Base-by-base conservation (phyloP, 2,797 vertebrate genomes). In the Vipera latastei region DNA sequence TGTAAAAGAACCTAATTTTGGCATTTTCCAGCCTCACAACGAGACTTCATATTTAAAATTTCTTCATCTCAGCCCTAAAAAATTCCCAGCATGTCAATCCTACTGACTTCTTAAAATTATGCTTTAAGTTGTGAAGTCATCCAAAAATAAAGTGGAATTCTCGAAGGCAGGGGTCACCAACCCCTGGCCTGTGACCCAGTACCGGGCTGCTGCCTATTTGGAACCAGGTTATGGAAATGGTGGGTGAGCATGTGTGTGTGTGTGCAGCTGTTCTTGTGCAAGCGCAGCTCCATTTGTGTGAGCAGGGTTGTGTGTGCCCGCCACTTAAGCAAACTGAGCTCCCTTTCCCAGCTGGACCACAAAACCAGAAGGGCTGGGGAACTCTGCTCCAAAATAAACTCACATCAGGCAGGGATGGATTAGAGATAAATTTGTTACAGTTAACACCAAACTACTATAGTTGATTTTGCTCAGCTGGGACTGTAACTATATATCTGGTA, bases 321-420 rank as follows among this genome's bases (percentile, higher is more conserved):
- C 6, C 2, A 1, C n/a, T 32, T 69, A n/a, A 16, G 6, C n/a
- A 69, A 5, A 14, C 16, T 69, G 65, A 69, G n/a, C n/a, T 32
- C 26, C n/a, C 63, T 60, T 60, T 13, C 0, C 63, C n/a, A 0
- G 0, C 60, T 0, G 1, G n/a, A 7, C 65, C n/a, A 73, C 14
- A 73, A 32, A 69, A 2, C 65, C 2, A 7, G n/a, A 69, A 73
- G 18, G n/a, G 7, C 38, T 73, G 16, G n/a, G 6, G n/a, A 73
- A 73, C 65, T 18, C 6, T 38, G 65, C 65, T 38, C 65, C n/a
- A 73, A 73, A 32, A 14, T 73, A 73, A 73, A 73, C n/a, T 73
- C 16, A 69, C 14, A 69, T 22, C 38, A 78, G 32, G 18, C 73
- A 25, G 38, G 73, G 38, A 4, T 25, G 8, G 38, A 83, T 48